Conservation (phyloP, 2,113 vertebrate genomes). For the Ptilorrhoa leucosticta region DNA sequence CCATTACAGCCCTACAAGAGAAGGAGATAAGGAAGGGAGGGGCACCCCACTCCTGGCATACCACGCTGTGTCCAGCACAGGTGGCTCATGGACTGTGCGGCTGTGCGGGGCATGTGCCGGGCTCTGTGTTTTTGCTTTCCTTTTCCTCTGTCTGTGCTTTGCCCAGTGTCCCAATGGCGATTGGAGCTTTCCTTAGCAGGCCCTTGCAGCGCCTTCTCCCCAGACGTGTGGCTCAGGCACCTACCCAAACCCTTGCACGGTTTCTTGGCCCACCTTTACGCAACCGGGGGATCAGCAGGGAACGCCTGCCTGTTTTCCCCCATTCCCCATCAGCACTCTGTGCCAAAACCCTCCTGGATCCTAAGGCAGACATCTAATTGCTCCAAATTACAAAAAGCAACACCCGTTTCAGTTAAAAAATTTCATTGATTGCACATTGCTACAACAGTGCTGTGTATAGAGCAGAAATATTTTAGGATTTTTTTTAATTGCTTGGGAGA, state of each 20-base stretch:
- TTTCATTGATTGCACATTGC: background rate
- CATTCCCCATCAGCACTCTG: background rate
- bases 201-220: background rate
- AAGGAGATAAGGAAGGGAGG: background rate
- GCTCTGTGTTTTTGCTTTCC: background rate
- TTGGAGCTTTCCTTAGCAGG: background rate
- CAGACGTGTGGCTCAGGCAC: accelerated
- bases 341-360: background rate
- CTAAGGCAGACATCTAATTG: background rate
- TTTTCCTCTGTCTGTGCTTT: background rate
- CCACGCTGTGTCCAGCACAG: background rate
- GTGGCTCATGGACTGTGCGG: no score
- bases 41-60: background rate
- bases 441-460: background rate
- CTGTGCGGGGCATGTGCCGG: background rate
- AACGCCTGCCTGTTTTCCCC: background rate
- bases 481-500: background rate
- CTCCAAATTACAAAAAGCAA: background rate
- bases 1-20: background rate
- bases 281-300: no score
- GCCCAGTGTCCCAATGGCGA: background rate
- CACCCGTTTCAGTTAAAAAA: background rate
- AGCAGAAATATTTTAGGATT: background rate
- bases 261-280: background rate
- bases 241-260: accelerated